Percentiles rank a stretch among this genome's conserved stretches.
Conservation (phyloP, 2,113 vertebrate genomes). For the Guaruba guarouba region DNA sequence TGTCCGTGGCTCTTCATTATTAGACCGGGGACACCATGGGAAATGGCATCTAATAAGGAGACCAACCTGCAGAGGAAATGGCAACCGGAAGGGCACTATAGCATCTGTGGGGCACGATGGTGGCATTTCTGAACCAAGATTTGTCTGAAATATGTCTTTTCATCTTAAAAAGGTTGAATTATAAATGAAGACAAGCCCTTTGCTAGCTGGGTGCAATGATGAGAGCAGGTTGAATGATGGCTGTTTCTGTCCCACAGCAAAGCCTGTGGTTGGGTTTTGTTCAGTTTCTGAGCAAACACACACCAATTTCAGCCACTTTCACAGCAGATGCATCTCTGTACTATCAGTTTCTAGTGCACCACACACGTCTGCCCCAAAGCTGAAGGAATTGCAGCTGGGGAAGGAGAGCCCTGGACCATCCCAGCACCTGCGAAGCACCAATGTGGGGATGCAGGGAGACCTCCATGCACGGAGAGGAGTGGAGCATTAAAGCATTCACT, state of each 20-base stretch:
- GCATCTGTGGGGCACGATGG: fast-evolving
- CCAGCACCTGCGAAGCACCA: background rate
- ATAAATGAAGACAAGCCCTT: background rate
- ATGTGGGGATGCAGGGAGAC: background rate
- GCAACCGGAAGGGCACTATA: background rate
- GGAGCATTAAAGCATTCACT: background rate
- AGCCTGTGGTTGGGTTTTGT: fast-evolving
- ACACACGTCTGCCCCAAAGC: background rate
- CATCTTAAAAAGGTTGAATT: background rate
- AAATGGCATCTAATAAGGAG: background rate
- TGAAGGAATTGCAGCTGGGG: background rate
- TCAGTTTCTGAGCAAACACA: background rate
- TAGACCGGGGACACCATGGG: background rate
- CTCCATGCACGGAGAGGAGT: fast-evolving
- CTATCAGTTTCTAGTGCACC: background rate
- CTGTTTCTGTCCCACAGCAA: background rate
- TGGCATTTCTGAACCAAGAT: background rate
- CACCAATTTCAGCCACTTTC: background rate
- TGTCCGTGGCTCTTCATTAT: fast-evolving
- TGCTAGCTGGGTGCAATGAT: background rate
- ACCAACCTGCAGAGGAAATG: background rate
- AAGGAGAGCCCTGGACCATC: background rate
- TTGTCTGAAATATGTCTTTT: background rate
- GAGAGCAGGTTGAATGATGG: background rate
- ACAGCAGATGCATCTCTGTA: background rate